These are phyloP conservation scores for Timandra comae DNA, from an alignment of 2,888 invertebrate genomes.

Conservation along the genomic window DNA sequence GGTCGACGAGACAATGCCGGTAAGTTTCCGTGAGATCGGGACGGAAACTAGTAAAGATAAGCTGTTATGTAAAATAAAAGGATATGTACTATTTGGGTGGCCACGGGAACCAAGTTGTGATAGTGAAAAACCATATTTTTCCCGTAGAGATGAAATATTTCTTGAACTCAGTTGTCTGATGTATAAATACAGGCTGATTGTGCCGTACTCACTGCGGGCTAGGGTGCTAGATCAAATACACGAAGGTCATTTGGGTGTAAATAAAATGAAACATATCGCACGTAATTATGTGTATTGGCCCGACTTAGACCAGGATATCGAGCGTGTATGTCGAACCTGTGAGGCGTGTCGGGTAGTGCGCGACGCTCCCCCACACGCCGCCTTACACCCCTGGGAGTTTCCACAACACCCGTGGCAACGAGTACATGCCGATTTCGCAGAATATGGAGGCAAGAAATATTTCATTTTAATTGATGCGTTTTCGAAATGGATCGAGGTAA, in stretches of 20 bases:
- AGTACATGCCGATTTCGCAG: slow-evolving; percentile 15
- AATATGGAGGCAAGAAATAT: slow-evolving; percentile 14
- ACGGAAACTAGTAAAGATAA: too few relatives aligned
- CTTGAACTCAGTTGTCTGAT: slow-evolving; percentile 8
- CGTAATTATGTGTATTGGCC: slow-evolving; percentile 19
- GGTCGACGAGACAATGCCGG: too few relatives aligned
- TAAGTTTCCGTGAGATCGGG: too few relatives aligned
- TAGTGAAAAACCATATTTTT: too few relatives aligned
- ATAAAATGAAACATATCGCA: slow-evolving; percentile 18
- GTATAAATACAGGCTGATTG: slow-evolving; percentile 12
- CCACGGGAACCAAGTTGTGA: too few relatives aligned
- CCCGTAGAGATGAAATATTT: neutral
- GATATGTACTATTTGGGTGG: too few relatives aligned
- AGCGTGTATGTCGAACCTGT: slow-evolving; percentile 3
- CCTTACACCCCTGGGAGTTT: slow-evolving; percentile 13
- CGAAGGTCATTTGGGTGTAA: slow-evolving; percentile 14
- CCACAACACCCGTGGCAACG: slow-evolving; percentile 15
- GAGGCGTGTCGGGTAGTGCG: slow-evolving; percentile 5
- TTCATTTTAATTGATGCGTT: slow-evolving; percentile 20
- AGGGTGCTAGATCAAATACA: slow-evolving; percentile 7
- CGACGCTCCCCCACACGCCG: slow-evolving; percentile 12
- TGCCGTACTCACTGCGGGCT: slow-evolving; percentile 3
- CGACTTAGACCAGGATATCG: slow-evolving; percentile 9
- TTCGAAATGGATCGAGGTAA: slow-evolving; percentile 23
- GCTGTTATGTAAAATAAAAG: too few relatives aligned